These are phyloP conservation scores for Drosophila colorata DNA, from an alignment of 2,888 invertebrate genomes.

Conservation along the genomic window DNA sequence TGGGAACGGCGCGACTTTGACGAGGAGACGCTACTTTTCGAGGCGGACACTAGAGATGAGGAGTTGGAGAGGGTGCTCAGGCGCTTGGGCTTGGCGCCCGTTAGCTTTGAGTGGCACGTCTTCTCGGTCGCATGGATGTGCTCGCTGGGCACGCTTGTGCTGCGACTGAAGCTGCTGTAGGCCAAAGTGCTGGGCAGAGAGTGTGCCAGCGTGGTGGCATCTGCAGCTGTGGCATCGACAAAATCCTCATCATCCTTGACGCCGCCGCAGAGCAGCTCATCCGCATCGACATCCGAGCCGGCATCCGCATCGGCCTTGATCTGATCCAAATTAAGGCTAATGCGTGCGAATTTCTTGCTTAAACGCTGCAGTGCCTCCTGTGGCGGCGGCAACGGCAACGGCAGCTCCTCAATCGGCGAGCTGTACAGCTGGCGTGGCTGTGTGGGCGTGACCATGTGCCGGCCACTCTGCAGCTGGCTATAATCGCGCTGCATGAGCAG, in stretches of 20 bases:
- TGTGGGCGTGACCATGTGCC: constrained; percentile 52
- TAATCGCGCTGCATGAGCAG: constrained; percentile 77
- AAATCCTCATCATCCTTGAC: constrained; percentile 40
- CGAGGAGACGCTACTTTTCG: constrained; percentile 62
- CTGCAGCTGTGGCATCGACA: constrained; percentile 25
- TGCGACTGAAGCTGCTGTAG: constrained; percentile 65
- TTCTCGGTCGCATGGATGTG: constrained; percentile 42
- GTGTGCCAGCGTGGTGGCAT: constrained; percentile 58
- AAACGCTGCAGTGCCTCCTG: constrained; percentile 72
- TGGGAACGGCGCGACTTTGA: constrained; percentile 79
- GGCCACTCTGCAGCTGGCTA: constrained; percentile 71
- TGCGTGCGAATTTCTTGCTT: constrained; percentile 82
- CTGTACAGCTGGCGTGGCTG: constrained; percentile 79
- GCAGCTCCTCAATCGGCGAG: constrained; percentile 80
- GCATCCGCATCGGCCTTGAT: constrained; percentile 67
- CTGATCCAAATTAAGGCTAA: constrained; percentile 82
- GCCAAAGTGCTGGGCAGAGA: constrained; percentile 77
- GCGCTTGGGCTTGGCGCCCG: constrained; percentile 84
- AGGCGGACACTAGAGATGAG: constrained; percentile 72
- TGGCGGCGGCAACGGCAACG: constrained; percentile 42
- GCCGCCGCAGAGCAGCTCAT: constrained; percentile 44
- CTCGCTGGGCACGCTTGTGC: constrained; percentile 59
- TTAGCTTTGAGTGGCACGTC: constrained; percentile 61
- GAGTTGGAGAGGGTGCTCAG: constrained; percentile 76
- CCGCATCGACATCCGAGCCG: constrained; percentile 55